Percentiles rank a stretch among this genome's conserved stretches.
Conservation (phyloP, 2,888 invertebrate genomes). For the Pemphredon lugubris region DNA sequence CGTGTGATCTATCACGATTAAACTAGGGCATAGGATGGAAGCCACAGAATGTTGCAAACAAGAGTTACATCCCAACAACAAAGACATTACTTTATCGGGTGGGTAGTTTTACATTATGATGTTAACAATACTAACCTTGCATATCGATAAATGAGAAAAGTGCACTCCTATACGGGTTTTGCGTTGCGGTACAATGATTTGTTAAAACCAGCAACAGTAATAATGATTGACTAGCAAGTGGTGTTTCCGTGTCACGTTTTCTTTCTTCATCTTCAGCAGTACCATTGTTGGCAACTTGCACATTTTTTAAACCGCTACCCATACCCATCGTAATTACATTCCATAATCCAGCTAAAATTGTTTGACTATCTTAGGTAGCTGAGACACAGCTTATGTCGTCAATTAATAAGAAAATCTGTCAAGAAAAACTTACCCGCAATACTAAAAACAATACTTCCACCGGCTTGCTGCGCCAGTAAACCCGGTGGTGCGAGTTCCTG, state of each 20-base stretch:
- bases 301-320: conserved; percentile 77
- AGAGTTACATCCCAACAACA: no score
- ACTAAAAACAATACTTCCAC: conserved; percentile 93
- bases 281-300: conserved; percentile 74
- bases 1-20: no score
- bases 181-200: conserved; percentile 91
- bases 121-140: conserved; percentile 83
- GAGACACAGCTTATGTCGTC: conserved; percentile 65
- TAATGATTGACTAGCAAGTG: conserved; percentile 94
- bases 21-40: no score
- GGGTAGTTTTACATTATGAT: not conserved
- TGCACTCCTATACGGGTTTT: conserved; percentile 93
- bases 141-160: conserved; percentile 92
- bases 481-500: conserved; percentile 87
- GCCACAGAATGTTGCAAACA: no score
- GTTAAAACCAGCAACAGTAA: conserved; percentile 92
- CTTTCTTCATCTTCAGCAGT: conserved; percentile 73
- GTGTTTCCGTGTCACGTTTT: conserved; percentile 84
- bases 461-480: conserved; percentile 85
- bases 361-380: conserved; percentile 2
- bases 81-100: no score
- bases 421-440: conserved; percentile 82
- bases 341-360: conserved; percentile 86
- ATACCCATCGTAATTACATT: conserved; percentile 88
- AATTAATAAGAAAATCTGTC: no score